Evolutionary conservation across 1,140 invertebrate genomes (phyloP).

Genomic region (Solen grandis): DNA sequence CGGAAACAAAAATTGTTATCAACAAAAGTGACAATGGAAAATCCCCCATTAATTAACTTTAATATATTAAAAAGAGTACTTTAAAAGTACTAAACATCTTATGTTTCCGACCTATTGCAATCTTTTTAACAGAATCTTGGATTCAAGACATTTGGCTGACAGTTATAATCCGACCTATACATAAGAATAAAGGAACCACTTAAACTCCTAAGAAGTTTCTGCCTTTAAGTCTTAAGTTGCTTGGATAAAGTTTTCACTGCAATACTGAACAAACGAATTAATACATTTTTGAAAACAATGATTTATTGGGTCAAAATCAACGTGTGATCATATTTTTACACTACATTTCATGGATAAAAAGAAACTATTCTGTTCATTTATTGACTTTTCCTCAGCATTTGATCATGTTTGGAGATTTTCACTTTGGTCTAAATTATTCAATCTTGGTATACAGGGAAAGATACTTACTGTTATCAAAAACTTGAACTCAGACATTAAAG

Average conservation of each 20-base stretch:
- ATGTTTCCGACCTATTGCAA: constrained; percentile 22
- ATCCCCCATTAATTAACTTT: too few relatives aligned
- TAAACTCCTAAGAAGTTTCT: constrained; percentile 33
- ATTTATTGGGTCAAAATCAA: constrained; percentile 22
- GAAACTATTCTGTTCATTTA: constrained; percentile 24
- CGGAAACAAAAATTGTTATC: too few relatives aligned
- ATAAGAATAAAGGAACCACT: constrained; percentile 52
- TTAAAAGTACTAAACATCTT: constrained; percentile 22
- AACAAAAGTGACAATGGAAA: too few relatives aligned
- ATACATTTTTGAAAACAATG: constrained; percentile 13
- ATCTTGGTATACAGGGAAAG: constrained; percentile 1
- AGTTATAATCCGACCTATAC: constrained; percentile 46
- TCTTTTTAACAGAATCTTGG: constrained; percentile 52
- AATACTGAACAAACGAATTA: constrained; percentile 31
- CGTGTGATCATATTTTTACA: constrained; percentile 45
- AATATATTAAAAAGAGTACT: constrained; percentile 14
- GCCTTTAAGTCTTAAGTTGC: constrained; percentile 49
- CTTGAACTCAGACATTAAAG: constrained; percentile 20
- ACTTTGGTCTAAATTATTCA: constrained; percentile 2
- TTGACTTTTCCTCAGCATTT: constrained; percentile 28
- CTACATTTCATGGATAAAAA: constrained; percentile 10
- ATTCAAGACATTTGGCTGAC: constrained; percentile 45
- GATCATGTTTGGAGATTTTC: constrained; percentile 7
- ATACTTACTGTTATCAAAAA: constrained; percentile 3
- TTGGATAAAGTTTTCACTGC: constrained; percentile 49